Evolutionary conservation across 2,797 vertebrate species (phyloP).

Genomic region (Danio tinwini): DNA sequence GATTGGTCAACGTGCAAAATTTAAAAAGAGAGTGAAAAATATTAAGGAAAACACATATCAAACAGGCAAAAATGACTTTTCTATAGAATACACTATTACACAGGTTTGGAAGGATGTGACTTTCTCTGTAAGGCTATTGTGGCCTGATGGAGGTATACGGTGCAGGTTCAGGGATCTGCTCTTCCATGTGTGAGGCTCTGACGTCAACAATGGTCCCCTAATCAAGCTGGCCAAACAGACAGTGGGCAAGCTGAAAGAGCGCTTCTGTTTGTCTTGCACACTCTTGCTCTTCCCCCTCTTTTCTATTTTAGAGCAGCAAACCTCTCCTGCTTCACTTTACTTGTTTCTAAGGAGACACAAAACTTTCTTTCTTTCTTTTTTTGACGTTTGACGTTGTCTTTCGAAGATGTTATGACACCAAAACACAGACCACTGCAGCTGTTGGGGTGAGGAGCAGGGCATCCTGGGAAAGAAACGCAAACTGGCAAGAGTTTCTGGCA

Average conservation of each 20-base stretch:
- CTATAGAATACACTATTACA: no score
- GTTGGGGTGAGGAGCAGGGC: slow-evolving; percentile 49
- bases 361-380: slow-evolving; percentile 8
- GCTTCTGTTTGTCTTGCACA: slow-evolving; percentile 35
- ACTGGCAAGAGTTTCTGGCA: slow-evolving; percentile 39
- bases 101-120: background rate
- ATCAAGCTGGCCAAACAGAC: slow-evolving; percentile 50
- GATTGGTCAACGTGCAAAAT: no score
- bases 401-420: slow-evolving; percentile 43
- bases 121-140: background rate
- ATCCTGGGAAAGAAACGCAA: slow-evolving; percentile 49
- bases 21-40: no score
- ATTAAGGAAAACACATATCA: no score
- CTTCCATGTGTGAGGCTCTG: slow-evolving; percentile 17
- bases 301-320: slow-evolving; percentile 17
- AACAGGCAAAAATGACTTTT: no score
- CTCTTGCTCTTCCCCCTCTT: slow-evolving; percentile 24
- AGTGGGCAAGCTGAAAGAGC: slow-evolving; percentile 22
- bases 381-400: slow-evolving; percentile 29
- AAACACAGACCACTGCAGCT: slow-evolving; percentile 45
- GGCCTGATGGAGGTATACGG: background rate
- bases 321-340: slow-evolving; percentile 26
- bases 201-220: slow-evolving; percentile 14
- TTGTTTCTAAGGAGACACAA: slow-evolving; percentile 46
- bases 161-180: slow-evolving; percentile 7